Conservation (phyloP, 2,113 vertebrate species). For the Taurulus bubalis region DNA sequence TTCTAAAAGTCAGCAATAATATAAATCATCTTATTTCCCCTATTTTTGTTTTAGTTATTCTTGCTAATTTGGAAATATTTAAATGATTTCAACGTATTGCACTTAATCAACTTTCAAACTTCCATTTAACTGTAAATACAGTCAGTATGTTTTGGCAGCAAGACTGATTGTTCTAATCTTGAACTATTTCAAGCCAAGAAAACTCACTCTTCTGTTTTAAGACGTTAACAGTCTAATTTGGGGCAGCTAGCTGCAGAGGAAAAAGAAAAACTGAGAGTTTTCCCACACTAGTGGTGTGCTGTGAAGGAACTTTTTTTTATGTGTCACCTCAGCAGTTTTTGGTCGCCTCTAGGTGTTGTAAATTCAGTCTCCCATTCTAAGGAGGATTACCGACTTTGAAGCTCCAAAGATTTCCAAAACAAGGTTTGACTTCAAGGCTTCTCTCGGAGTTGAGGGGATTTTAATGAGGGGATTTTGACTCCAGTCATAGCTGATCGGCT, state of each 20-base stretch:
- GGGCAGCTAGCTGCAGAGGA: slow-evolving; percentile 16
- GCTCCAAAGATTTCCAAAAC: slow-evolving; percentile 68
- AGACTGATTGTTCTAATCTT: neutral
- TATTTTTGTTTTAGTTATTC: neutral
- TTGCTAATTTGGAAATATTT: neutral
- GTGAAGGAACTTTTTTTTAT: slow-evolving; percentile 23
- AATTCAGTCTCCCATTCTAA: slow-evolving; percentile 50
- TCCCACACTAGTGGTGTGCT: slow-evolving; percentile 45
- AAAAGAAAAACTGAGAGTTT: slow-evolving; percentile 17
- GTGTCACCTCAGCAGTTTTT: slow-evolving; percentile 59
- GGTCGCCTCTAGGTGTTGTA: slow-evolving; percentile 55
- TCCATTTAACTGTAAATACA: neutral
- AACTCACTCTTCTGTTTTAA: slow-evolving; percentile 16
- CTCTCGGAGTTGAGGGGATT: slow-evolving; percentile 42
- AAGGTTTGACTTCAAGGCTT: slow-evolving; percentile 62
- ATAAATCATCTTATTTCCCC: neutral
- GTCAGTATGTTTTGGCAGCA: neutral
- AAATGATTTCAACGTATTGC: neutral
- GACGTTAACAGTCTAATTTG: slow-evolving; percentile 1
- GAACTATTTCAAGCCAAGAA: slow-evolving; percentile 21
- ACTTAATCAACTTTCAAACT: neutral
- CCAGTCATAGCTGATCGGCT: slow-evolving; percentile 40
- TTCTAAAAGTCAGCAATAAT: neutral
- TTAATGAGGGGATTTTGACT: slow-evolving; percentile 75
- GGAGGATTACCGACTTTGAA: slow-evolving; percentile 73